Conservation (phyloP, 2,797 vertebrate genomes). For the Danio jaintianensis region DNA sequence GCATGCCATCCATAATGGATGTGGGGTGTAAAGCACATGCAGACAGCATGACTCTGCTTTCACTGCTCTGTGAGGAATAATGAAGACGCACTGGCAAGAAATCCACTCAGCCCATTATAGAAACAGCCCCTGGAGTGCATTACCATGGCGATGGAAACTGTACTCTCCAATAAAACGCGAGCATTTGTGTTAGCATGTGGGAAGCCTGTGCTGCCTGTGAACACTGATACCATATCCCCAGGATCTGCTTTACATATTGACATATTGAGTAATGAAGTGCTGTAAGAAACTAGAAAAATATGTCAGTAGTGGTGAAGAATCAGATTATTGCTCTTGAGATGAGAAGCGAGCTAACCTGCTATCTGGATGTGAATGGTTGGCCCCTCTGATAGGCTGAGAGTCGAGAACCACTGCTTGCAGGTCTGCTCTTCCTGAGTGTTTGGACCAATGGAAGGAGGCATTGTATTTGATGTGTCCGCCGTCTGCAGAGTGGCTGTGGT, state of each 20-base stretch:
- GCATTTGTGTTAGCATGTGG: neutral
- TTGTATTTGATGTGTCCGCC: constrained; percentile 64
- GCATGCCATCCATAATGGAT: constrained; percentile 18
- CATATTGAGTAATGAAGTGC: neutral
- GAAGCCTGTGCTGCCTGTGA: constrained; percentile 8
- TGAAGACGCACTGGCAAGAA: constrained; percentile 15
- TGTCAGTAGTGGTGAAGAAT: neutral
- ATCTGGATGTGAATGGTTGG: constrained; percentile 62
- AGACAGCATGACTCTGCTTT: constrained; percentile 26
- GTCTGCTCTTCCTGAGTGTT: constrained; percentile 82
- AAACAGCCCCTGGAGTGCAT: constrained; percentile 35
- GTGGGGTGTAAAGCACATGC: neutral
- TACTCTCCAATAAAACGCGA: constrained; percentile 6
- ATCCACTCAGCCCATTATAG: constrained; percentile 30
- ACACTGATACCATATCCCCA: neutral
- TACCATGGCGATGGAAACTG: constrained; percentile 36
- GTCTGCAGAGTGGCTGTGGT: constrained; percentile 65
- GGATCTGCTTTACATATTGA: constrained; percentile 12
- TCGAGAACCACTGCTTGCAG: constrained; percentile 76
- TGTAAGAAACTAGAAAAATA: constrained; percentile 10
- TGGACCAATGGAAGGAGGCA: constrained; percentile 58
- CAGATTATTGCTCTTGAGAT: neutral
- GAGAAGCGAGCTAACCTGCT: constrained; percentile 71
- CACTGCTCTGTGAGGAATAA: constrained; percentile 8
- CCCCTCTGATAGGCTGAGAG: constrained; percentile 73